A percentile compares a stretch with the other conserved stretches of the same genome.
Evolutionary conservation across 1,140 invertebrate genomes (phyloP).

Genomic region (Melanaphis sacchari): DNA sequence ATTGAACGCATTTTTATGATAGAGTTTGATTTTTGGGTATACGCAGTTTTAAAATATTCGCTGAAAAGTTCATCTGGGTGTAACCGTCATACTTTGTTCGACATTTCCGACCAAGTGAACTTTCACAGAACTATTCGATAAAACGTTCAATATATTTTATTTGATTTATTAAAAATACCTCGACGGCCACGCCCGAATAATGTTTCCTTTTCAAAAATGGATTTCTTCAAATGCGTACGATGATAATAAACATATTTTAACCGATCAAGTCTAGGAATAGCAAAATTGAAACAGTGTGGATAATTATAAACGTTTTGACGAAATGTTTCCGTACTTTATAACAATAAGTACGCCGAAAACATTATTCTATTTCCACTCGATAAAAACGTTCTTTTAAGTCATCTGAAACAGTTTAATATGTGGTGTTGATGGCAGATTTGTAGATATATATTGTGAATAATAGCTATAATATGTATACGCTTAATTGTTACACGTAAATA

Average conservation of each 20-base stretch:
- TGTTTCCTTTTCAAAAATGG: conserved; percentile 12
- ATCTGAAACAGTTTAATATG: not conserved
- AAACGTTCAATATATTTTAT: conserved; percentile 32
- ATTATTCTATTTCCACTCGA: not conserved
- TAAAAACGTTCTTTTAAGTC: not conserved
- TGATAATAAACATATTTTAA: not conserved
- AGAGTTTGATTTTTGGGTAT: not conserved
- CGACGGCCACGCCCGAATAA: conserved; percentile 35
- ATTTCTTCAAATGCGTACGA: not conserved
- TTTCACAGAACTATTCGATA: not conserved
- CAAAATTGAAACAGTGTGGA: not conserved
- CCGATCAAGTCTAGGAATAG: not conserved
- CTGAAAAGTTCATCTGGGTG: conserved; percentile 29
- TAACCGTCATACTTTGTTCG: not conserved
- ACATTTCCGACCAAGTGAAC: conserved; percentile 11
- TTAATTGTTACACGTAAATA: not conserved
- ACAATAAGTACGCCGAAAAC: not conserved
- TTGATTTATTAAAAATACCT: conserved; percentile 44
- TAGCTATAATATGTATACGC: not conserved
- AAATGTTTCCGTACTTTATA: not conserved
- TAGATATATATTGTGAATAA: not conserved
- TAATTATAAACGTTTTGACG: not conserved
- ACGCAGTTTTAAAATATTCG: conserved; percentile 15
- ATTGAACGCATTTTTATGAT: not conserved
- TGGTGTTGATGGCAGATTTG: not conserved